Percentiles rank a stretch among this genome's conserved stretches.
Conservation (phyloP, 1,140 invertebrate genomes). For the Meloidogyne hapla region DNA sequence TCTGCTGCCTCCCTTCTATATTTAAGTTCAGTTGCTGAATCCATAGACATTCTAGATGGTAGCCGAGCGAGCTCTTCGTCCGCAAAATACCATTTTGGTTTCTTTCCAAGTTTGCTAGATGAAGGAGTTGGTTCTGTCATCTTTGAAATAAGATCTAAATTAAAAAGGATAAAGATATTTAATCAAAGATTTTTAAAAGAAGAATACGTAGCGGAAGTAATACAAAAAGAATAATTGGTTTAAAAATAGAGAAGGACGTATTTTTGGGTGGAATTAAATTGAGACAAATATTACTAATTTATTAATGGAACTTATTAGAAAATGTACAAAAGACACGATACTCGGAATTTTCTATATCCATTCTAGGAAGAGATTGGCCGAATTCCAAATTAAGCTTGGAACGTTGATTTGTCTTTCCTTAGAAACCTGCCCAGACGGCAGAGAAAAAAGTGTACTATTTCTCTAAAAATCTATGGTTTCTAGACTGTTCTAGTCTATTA, state of each 20-base stretch:
- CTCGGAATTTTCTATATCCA: too few species aligned
- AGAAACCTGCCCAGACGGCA: background rate
- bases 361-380: background rate
- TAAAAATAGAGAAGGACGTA: too few species aligned
- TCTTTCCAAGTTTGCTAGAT: slow-evolving; percentile 22
- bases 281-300: too few species aligned
- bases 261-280: too few species aligned
- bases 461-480: too few species aligned
- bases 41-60: slow-evolving; percentile 20
- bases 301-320: too few species aligned
- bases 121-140: slow-evolving; percentile 22
- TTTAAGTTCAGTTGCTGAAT: slow-evolving; percentile 14
- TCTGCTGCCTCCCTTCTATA: slow-evolving; percentile 15
- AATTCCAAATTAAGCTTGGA: background rate
- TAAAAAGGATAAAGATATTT: background rate
- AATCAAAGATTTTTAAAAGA: background rate
- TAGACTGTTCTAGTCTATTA: too few species aligned
- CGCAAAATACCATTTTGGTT: slow-evolving; percentile 24
- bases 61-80: slow-evolving; percentile 19
- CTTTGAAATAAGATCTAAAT: background rate
- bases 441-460: background rate
- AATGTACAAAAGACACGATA: too few species aligned
- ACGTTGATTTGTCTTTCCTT: background rate
- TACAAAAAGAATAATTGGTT: background rate
- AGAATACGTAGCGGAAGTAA: background rate